A percentile compares a stretch with the other conserved stretches of the same genome.
Conservation (phyloP, 2,888 invertebrate species). For the Emmelina monodactyla region DNA sequence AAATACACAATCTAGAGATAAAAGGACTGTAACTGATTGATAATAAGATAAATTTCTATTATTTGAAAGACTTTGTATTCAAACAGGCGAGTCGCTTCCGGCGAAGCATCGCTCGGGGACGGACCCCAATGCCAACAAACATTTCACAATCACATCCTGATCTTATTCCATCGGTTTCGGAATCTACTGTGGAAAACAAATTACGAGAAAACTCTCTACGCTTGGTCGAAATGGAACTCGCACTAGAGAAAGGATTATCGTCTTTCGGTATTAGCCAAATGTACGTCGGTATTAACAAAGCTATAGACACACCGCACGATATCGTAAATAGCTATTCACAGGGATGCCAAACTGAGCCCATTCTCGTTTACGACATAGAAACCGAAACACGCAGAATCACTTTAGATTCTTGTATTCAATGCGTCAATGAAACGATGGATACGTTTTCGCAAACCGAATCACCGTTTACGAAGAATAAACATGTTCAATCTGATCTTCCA, state of each 20-base stretch:
- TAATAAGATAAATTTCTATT: not conserved
- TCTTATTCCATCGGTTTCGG: constrained; percentile 25
- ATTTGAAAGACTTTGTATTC: constrained; percentile 35
- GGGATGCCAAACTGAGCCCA: constrained; percentile 49
- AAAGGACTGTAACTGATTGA: not conserved
- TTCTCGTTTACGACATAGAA: constrained; percentile 42
- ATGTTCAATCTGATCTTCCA: constrained; percentile 33
- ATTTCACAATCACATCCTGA: constrained; percentile 36
- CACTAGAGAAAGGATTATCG: constrained; percentile 43
- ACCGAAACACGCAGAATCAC: constrained; percentile 47
- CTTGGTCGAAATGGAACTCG: constrained; percentile 52
- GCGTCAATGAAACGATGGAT: constrained; percentile 32
- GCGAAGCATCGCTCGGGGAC: constrained; percentile 46
- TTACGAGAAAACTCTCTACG: constrained; percentile 36
- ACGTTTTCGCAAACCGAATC: constrained; percentile 48
- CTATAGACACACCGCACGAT: constrained; percentile 49
- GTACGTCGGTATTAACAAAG: constrained; percentile 42
- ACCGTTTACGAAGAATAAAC: constrained; percentile 42
- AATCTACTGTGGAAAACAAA: constrained; percentile 24
- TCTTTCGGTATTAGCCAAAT: constrained; percentile 40
- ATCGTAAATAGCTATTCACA: constrained; percentile 34
- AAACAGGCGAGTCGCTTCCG: constrained; percentile 61
- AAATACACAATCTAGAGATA: constrained; percentile 21
- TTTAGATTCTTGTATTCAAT: constrained; percentile 45
- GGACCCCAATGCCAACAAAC: constrained; percentile 34